Conservation (phyloP, 2,888 invertebrate species). For the Graphium colonna region DNA sequence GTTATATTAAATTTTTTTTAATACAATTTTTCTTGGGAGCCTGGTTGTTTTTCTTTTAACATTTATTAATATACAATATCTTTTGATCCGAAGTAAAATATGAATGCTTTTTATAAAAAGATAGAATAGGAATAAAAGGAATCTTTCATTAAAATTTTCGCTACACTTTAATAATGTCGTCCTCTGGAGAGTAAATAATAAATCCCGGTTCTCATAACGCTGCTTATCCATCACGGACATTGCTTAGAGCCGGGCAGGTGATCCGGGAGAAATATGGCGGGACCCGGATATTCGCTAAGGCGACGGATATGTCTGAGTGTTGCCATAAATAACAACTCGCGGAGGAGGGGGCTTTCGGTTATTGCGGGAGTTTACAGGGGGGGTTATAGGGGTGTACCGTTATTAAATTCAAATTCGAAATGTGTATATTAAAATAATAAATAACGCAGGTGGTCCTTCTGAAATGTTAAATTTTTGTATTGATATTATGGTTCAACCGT, state of each 20-base stretch:
- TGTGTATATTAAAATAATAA: too few relatives aligned
- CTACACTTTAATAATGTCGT: conserved; percentile 8
- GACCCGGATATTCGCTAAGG: conserved; percentile 15
- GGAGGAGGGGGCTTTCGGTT: background rate
- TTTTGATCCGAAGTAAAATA: too few relatives aligned
- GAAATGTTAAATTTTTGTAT: too few relatives aligned
- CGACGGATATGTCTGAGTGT: conserved; percentile 18
- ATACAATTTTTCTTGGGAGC: too few relatives aligned
- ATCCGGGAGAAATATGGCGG: conserved; percentile 14
- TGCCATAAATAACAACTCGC: conserved; percentile 19
- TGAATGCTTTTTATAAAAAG: background rate
- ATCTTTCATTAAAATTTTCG: background rate
- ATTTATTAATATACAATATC: too few relatives aligned
- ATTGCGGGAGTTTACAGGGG: background rate
- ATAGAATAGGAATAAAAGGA: background rate
- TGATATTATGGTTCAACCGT: too few relatives aligned
- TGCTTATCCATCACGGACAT: conserved; percentile 8
- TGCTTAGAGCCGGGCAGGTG: conserved; percentile 4
- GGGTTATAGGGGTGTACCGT: too few relatives aligned
- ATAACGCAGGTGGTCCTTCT: too few relatives aligned
- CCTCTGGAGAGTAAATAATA: conserved; percentile 8
- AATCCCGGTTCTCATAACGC: conserved; percentile 11
- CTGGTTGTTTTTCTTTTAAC: too few relatives aligned
- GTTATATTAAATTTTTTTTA: too few relatives aligned
- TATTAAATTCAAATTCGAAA: too few relatives aligned